phyloP scores from a whole-genome alignment of 1,140 invertebrate genomes.

The Hylaeus anthracinus region DNA sequence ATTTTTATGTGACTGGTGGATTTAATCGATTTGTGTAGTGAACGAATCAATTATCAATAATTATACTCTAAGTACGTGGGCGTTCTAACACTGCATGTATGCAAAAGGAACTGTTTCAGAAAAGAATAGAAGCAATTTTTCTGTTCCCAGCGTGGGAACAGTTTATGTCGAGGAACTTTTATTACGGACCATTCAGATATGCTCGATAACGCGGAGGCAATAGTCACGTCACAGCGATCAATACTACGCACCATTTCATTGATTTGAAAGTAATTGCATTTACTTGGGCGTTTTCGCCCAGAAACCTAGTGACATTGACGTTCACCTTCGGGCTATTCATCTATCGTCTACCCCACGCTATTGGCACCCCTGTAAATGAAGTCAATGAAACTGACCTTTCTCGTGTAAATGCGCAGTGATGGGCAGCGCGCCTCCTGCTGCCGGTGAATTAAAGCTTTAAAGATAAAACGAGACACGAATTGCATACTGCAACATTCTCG shows the following conservation, averaged over 20 bases:
- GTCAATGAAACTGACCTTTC: conserved; percentile 64
- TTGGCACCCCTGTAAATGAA: conserved; percentile 31
- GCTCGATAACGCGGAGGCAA: conserved; percentile 19
- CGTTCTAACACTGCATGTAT: too few species aligned
- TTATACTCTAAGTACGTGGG: too few species aligned
- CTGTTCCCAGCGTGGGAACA: background rate
- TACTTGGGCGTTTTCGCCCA: conserved; percentile 64
- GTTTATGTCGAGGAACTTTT: background rate
- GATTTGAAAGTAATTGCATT: conserved; percentile 69
- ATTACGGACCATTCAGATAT: conserved; percentile 33
- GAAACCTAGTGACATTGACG: conserved; percentile 72
- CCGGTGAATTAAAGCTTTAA: conserved; percentile 35
- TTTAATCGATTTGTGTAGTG: too few species aligned
- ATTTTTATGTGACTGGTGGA: too few species aligned
- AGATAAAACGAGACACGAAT: conserved; percentile 33
- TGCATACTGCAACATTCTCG: background rate
- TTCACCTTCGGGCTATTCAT: conserved; percentile 52
- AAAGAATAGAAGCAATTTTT: background rate
- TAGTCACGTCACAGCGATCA: conserved; percentile 51
- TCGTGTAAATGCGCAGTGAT: conserved; percentile 49
- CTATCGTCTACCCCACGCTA: conserved; percentile 35
- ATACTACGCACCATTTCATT: conserved; percentile 60
- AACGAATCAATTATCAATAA: too few species aligned
- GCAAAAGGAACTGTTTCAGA: background rate
- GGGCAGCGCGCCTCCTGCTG: conserved; percentile 17